These are phyloP conservation scores for Drosophila asahinai DNA, from an alignment of 1,140 invertebrate species.

Conservation along the genomic window DNA sequence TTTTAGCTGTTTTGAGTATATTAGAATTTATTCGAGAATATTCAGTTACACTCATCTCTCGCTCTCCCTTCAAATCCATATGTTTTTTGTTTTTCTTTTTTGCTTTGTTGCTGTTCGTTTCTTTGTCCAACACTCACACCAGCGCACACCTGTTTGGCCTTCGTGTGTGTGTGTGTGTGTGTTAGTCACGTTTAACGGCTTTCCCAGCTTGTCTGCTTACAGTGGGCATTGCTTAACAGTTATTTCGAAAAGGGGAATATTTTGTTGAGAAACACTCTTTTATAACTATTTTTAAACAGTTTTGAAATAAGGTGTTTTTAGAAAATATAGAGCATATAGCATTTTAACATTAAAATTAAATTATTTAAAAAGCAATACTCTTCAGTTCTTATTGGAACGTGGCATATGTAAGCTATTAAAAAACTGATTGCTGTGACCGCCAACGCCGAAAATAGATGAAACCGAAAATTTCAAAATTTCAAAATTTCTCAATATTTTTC, in stretches of 20 bases:
- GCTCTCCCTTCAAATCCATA: background rate
- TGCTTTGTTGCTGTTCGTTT: conserved; percentile 23
- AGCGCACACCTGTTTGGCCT: conserved; percentile 21
- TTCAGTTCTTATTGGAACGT: background rate
- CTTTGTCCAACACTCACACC: conserved; percentile 43
- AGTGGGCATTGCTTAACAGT: conserved; percentile 19
- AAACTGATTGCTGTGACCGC: background rate
- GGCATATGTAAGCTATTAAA: too few relatives aligned
- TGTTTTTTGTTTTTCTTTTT: conserved; percentile 14
- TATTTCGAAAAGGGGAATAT: background rate
- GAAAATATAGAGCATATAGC: background rate
- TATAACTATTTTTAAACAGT: background rate
- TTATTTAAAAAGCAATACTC: too few relatives aligned
- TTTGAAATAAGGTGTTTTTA: background rate
- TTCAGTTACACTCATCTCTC: background rate
- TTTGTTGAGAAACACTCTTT: too few relatives aligned
- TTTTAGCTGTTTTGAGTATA: conserved; percentile 10
- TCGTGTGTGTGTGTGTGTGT: conserved; percentile 13
- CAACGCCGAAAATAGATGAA: background rate
- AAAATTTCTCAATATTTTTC: background rate
- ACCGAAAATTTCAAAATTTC: background rate
- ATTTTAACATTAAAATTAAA: too few relatives aligned
- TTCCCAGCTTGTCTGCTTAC: conserved; percentile 7
- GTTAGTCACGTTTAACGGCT: conserved; percentile 51
- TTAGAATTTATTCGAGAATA: conserved; percentile 14